Percentiles rank a stretch among this genome's conserved stretches.
Conservation (phyloP, 2,797 vertebrate genomes). For the Salmo trutta region DNA sequence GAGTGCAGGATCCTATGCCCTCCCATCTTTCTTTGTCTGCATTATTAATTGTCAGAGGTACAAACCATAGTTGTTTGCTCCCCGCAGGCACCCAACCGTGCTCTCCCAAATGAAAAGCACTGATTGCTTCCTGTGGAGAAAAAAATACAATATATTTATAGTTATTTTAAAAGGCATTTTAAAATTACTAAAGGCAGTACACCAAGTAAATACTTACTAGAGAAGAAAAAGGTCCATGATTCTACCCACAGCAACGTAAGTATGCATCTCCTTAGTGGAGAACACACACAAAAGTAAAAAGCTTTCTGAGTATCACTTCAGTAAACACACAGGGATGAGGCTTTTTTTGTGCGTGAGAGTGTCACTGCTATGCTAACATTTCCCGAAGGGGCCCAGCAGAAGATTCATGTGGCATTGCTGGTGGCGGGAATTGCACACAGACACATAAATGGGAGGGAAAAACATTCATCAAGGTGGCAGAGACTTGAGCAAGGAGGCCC, state of each 20-base stretch:
- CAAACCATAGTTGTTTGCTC: slow-evolving; percentile 57
- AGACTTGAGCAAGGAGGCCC: slow-evolving; percentile 66
- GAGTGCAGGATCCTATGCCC: slow-evolving; percentile 55
- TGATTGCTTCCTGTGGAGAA: slow-evolving; percentile 64
- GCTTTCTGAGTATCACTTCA: slow-evolving; percentile 6
- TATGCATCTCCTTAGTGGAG: background rate
- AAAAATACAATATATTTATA: slow-evolving; percentile 57
- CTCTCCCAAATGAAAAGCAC: slow-evolving; percentile 65
- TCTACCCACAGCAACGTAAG: background rate
- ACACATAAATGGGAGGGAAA: slow-evolving; percentile 59
- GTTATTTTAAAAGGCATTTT: slow-evolving; percentile 51
- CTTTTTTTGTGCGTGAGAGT: slow-evolving; percentile 5
- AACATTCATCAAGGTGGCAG: slow-evolving; percentile 68
- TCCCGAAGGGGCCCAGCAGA: slow-evolving; percentile 28
- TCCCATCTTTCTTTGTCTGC: slow-evolving; percentile 58
- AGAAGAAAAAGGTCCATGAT: background rate
- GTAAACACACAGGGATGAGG: slow-evolving; percentile 8
- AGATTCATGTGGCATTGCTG: slow-evolving; percentile 48
- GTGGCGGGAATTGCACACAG: slow-evolving; percentile 44
- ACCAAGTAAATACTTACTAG: slow-evolving; percentile 26
- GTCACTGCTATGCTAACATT: slow-evolving; percentile 13
- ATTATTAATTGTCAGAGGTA: slow-evolving; percentile 73
- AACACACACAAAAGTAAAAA: slow-evolving; percentile 2
- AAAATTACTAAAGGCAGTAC: slow-evolving; percentile 39
- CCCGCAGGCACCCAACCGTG: slow-evolving; percentile 53